phyloP scores from a whole-genome alignment of 2,888 invertebrate genomes.

The Tipula helvola region DNA sequence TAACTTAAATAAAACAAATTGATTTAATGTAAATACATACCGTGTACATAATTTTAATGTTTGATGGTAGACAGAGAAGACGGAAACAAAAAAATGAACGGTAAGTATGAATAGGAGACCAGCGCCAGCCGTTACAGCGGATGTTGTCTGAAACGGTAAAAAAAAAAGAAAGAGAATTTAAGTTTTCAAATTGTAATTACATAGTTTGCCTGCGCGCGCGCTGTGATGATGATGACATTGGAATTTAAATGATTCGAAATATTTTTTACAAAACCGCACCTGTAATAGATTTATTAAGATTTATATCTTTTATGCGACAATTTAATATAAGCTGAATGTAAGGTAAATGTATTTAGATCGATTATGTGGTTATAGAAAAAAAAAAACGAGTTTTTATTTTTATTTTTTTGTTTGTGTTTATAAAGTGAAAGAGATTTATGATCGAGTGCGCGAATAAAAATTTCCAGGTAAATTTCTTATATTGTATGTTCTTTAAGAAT shows the following conservation, averaged over 20 bases:
- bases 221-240: not conserved
- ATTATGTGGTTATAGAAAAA: not conserved
- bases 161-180: not conserved
- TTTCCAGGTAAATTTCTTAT: not conserved
- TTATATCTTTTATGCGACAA: not conserved
- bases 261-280: not conserved
- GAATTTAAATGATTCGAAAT: not conserved
- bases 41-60: constrained; percentile 31
- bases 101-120: constrained; percentile 30
- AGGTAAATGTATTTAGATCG: not conserved
- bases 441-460: not conserved
- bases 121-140: constrained; percentile 30
- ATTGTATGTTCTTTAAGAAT: not conserved
- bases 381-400: not conserved
- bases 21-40: constrained; percentile 18
- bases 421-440: not conserved
- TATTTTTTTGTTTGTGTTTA: not conserved
- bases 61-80: constrained; percentile 33
- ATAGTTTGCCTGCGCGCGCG: not conserved
- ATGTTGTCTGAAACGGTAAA: constrained; percentile 21
- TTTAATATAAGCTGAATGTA: not conserved
- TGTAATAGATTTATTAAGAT: not conserved
- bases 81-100: constrained; percentile 32
- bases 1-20: not conserved
- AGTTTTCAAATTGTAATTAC: not conserved